Evolutionary conservation across 2,797 vertebrate species (phyloP).

Genomic region (Okamejei kenojei): DNA sequence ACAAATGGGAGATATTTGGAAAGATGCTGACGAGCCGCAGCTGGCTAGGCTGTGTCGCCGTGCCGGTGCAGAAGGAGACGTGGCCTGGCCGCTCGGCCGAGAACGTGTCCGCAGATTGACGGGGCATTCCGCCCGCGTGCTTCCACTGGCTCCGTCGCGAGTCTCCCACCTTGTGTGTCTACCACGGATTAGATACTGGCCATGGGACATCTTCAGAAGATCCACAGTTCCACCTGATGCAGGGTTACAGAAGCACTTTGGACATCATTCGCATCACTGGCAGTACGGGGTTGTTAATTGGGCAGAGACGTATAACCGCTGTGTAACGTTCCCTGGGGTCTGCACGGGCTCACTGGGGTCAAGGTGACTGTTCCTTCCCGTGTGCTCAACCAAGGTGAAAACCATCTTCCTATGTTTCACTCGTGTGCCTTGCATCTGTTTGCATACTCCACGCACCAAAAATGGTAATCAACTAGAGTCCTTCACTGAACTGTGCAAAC

Average conservation of each 20-base stretch:
- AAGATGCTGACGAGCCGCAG: slow-evolving; percentile 73
- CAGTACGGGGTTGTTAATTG: neutral
- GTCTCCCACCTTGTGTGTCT: neutral
- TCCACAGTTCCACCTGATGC: neutral
- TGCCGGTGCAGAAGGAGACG: slow-evolving; percentile 63
- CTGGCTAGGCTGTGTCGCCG: slow-evolving; percentile 71
- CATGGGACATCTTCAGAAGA: neutral
- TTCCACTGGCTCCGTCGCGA: neutral
- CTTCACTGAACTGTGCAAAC: too few relatives aligned
- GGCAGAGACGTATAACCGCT: too few relatives aligned
- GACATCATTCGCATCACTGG: neutral
- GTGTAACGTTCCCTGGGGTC: neutral
- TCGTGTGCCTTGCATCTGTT: neutral
- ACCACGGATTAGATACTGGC: neutral
- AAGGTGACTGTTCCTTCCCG: neutral
- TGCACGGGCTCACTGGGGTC: neutral
- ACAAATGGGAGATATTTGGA: slow-evolving; percentile 67
- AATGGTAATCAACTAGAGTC: neutral
- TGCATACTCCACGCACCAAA: neutral
- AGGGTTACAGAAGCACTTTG: neutral
- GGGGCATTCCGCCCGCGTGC: neutral
- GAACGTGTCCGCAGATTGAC: neutral
- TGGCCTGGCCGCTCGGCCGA: slow-evolving; percentile 43
- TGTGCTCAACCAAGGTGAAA: neutral
- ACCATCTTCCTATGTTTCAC: neutral